Conservation (phyloP, 1,140 invertebrate genomes). For the Carposina sasakii region DNA sequence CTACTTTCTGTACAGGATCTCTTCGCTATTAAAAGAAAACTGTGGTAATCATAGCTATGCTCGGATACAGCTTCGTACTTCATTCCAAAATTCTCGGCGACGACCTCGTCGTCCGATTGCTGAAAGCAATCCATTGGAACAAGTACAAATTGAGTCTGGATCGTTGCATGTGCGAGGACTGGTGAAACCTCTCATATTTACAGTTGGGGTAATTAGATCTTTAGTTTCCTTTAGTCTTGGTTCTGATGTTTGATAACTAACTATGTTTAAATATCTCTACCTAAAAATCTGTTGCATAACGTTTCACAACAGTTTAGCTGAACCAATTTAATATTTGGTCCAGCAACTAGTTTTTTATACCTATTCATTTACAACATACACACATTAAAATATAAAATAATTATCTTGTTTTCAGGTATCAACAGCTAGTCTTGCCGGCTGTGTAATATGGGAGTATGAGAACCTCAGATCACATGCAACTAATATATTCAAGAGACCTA, state of each 20-base stretch:
- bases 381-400: too few relatives aligned
- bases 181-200: conserved; percentile 80
- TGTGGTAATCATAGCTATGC: too few relatives aligned
- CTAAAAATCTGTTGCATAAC: too few relatives aligned
- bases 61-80: conserved; percentile 40
- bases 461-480: conserved; percentile 78
- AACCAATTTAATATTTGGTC: too few relatives aligned
- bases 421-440: conserved; percentile 80
- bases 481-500: conserved; percentile 72
- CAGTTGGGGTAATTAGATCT: conserved; percentile 76
- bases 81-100: conserved; percentile 44
- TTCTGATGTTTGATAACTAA: too few relatives aligned
- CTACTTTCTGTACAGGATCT: too few relatives aligned
- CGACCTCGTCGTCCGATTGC: conserved; percentile 24
- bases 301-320: too few relatives aligned
- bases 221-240: too few relatives aligned
- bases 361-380: too few relatives aligned
- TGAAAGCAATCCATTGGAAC: conserved; percentile 46
- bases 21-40: too few relatives aligned
- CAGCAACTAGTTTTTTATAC: too few relatives aligned
- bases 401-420: conserved; percentile 80
- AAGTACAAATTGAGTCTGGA: conserved; percentile 45
- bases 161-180: conserved; percentile 67
- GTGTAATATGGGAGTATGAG: conserved; percentile 93
- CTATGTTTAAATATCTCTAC: too few relatives aligned